Percentiles rank a stretch among this genome's conserved stretches.
Conservation (phyloP, 2,888 invertebrate genomes). For the Venusia cambrica region DNA sequence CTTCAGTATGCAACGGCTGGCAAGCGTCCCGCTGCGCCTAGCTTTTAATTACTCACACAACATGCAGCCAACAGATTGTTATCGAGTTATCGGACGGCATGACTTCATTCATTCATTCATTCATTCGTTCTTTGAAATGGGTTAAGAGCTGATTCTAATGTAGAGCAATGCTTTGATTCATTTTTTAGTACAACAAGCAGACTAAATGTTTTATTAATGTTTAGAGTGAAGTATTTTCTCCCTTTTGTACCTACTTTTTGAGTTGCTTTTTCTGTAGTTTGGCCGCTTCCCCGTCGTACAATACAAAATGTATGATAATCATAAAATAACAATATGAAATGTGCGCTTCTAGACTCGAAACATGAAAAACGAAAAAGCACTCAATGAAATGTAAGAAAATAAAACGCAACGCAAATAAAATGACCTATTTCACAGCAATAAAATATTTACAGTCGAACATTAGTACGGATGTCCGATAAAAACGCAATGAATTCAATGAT, state of each 20-base stretch:
- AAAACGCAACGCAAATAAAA: constrained; percentile 6
- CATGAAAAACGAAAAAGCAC: no score
- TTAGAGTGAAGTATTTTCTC: no score
- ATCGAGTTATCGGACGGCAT: constrained; percentile 31
- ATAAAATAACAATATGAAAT: no score
- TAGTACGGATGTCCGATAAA: constrained; percentile 12
- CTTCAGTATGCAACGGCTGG: constrained; percentile 3
- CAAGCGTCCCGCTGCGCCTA: constrained; percentile 15
- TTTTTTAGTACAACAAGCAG: constrained; percentile 1
- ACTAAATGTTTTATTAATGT: constrained; percentile 1
- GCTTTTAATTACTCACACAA: constrained; percentile 25
- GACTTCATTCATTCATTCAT: constrained; percentile 35
- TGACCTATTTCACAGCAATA: constrained; percentile 18
- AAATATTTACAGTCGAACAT: constrained; percentile 11
- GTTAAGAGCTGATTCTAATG: constrained; percentile 18
- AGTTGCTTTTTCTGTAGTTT: no score
- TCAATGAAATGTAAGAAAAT: constrained; percentile 9
- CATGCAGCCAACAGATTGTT: constrained; percentile 19
- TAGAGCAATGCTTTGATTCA: constrained; percentile 5
- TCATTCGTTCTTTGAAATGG: constrained; percentile 21
- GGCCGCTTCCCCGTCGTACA: no score
- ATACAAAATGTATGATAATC: no score
- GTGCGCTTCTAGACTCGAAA: no score
- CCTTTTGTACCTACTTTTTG: no score
- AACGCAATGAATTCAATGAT: constrained; percentile 13